These are phyloP conservation scores for Pantherophis vulpinus DNA, from an alignment of 2,797 vertebrate species.

Conservation along the genomic window DNA sequence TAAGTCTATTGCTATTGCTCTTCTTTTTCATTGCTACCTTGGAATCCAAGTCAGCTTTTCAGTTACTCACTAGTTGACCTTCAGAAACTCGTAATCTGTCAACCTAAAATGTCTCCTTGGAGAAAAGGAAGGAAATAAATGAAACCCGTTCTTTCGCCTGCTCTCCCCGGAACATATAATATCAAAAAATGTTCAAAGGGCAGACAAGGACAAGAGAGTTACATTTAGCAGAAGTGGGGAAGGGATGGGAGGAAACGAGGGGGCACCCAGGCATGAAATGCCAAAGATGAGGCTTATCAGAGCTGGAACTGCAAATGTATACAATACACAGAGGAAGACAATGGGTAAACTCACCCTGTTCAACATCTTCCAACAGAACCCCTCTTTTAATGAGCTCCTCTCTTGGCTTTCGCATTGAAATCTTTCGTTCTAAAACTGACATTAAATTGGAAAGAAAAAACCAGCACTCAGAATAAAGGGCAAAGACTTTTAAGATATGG, in stretches of 20 bases:
- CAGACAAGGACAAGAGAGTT: not conserved
- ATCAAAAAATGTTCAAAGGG: not conserved
- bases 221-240: not conserved
- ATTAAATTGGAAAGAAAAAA: conserved; percentile 57
- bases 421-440: conserved; percentile 96
- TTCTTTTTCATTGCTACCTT: too few species aligned
- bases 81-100: not conserved
- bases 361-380: conserved; percentile 90
- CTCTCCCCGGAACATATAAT: not conserved
- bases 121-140: not conserved
- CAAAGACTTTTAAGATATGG: not conserved
- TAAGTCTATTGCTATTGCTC: not conserved
- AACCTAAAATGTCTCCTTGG: not conserved
- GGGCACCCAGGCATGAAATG: not conserved
- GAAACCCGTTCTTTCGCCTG: not conserved
- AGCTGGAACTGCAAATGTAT: conserved; percentile 32
- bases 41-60: not conserved
- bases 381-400: conserved; percentile 97
- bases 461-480: conserved; percentile 63
- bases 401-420: conserved; percentile 94
- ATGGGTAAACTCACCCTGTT: conserved; percentile 81
- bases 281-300: conserved; percentile 21
- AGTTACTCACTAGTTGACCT: not conserved
- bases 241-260: not conserved
- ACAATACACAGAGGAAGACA: conserved; percentile 36